phyloP scores from a whole-genome alignment of 2,797 vertebrate genomes.

The Eulemur mongoz region DNA sequence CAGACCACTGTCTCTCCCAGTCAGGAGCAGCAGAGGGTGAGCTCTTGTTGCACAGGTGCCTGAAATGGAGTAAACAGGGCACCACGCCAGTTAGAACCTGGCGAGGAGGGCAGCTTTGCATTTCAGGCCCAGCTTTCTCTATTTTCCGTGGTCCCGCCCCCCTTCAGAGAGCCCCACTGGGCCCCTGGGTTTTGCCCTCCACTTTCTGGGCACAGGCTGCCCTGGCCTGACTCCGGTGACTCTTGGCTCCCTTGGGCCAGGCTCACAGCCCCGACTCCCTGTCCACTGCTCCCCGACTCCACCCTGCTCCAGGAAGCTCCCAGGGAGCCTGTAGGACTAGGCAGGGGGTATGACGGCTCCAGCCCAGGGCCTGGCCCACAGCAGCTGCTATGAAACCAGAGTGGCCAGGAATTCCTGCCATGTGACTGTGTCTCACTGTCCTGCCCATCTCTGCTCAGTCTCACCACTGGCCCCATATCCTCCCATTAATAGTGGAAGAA shows the following conservation, averaged over 20 bases:
- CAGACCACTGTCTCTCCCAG: accelerated
- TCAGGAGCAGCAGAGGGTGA: background rate
- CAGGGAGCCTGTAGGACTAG: accelerated
- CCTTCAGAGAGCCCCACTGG: background rate
- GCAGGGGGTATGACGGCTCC: too few relatives aligned
- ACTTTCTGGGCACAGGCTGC: background rate
- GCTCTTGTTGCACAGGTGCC: background rate
- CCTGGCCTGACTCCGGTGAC: background rate
- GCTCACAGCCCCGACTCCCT: background rate
- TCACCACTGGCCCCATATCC: background rate
- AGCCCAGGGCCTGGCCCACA: background rate
- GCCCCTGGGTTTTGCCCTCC: background rate
- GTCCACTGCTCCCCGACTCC: background rate
- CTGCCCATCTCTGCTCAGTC: background rate
- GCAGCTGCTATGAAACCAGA: accelerated
- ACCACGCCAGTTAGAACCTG: accelerated
- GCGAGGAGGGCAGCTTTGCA: accelerated
- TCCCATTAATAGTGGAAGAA: background rate
- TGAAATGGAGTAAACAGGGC: background rate
- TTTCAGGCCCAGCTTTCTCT: accelerated
- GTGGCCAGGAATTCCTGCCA: background rate
- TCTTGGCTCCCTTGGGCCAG: background rate
- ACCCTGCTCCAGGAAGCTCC: background rate
- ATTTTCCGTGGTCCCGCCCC: background rate
- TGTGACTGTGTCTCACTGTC: too few relatives aligned